A percentile compares a stretch with the other conserved stretches of the same genome.
These are phyloP conservation scores for Lasioglossum marginatum DNA, from an alignment of 2,888 invertebrate genomes.

Conservation along the genomic window DNA sequence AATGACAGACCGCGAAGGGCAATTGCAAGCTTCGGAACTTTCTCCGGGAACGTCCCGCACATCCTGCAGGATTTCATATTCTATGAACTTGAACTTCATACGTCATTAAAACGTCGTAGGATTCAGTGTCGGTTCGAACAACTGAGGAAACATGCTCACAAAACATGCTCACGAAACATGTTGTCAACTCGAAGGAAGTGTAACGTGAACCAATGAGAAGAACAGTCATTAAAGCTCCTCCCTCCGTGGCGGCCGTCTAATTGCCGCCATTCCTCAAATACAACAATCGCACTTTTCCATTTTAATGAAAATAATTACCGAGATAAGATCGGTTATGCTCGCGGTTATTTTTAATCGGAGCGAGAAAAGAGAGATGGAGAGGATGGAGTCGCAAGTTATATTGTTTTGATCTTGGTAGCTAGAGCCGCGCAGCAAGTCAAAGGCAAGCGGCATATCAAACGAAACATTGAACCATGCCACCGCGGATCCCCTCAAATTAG, in stretches of 20 bases:
- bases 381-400: constrained; percentile 5
- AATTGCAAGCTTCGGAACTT: constrained; percentile 1
- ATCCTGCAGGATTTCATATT: neutral
- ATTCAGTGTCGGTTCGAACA: neutral
- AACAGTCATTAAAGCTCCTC: constrained; percentile 5
- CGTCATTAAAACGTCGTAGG: neutral
- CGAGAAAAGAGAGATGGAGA: neutral
- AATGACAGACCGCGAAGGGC: neutral
- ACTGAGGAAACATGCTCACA: neutral
- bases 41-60: no score
- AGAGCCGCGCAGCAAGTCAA: constrained; percentile 56
- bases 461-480: constrained; percentile 66
- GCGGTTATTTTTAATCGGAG: constrained; percentile 37
- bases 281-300: constrained; percentile 44
- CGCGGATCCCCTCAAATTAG: constrained; percentile 69
- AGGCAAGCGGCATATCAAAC: constrained; percentile 62
- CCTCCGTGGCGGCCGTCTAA: constrained; percentile 12
- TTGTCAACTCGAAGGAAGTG: neutral
- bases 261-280: constrained; percentile 25
- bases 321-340: constrained; percentile 32
- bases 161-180: neutral
- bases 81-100: neutral
- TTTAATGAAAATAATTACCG: constrained; percentile 48
- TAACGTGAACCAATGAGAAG: constrained; percentile 20
- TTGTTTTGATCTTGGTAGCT: constrained; percentile 48